phyloP scores from a whole-genome alignment of 2,888 invertebrate species.

The Calameuta pallipes region DNA sequence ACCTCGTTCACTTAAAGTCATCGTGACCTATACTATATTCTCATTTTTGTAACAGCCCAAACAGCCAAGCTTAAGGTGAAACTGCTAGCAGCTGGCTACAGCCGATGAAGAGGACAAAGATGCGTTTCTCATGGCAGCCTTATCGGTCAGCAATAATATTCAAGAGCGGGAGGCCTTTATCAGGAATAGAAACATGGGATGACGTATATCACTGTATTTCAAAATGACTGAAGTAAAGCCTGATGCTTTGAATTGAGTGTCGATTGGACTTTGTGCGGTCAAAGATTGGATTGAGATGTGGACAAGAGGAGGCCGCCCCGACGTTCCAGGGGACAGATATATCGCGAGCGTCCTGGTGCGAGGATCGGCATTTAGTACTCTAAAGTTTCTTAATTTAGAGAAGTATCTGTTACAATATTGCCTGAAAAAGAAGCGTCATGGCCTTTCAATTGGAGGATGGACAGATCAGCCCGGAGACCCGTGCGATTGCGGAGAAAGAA shows the following conservation, averaged over 20 bases:
- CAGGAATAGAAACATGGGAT: neutral
- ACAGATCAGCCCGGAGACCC: conserved; percentile 47
- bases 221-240: neutral
- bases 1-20: too few species aligned
- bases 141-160: neutral
- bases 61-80: neutral
- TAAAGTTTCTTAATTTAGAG: neutral
- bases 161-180: conserved; percentile 2
- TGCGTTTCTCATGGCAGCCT: neutral
- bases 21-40: neutral
- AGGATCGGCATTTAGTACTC: conserved; percentile 36
- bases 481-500: conserved; percentile 60
- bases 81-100: neutral
- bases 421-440: conserved; percentile 35
- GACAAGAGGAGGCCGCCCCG: conserved; percentile 53
- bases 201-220: neutral
- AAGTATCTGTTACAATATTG: neutral
- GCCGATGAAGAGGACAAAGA: neutral
- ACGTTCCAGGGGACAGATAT: conserved; percentile 54
- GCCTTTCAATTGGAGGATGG: conserved; percentile 40
- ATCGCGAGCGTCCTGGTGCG: conserved; percentile 46
- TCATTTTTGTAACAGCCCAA: neutral
- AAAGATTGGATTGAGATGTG: conserved; percentile 58
- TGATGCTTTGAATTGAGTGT: neutral
- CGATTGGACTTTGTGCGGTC: conserved; percentile 62